Evolutionary conservation across 2,113 vertebrate species (phyloP), one percentile per base, ranked within the genome.

Genomic region (Lepidothrix coronata): DNA sequence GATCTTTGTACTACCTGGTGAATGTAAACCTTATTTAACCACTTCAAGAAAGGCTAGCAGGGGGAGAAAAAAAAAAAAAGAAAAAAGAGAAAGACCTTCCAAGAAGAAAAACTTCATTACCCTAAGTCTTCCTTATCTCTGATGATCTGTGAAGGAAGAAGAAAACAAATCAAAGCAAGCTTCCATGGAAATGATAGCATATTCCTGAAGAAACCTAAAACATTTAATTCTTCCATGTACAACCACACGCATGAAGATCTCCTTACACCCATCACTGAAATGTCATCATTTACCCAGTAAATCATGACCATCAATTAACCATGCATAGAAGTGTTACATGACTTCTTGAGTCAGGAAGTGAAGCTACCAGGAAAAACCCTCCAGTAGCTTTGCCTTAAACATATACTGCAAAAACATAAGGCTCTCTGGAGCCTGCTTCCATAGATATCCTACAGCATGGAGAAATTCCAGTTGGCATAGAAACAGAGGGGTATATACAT

Each of bases 401-500:
- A 77, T 2, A 7, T 72, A 58, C 62, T 55, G 74, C 74, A 83
- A 83, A 92, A 91, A 0, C 77, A 97, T 89, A 95, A 95, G 79
- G 78, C 58, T 95, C 82, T 86, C 63, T 80, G 55, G 41, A 91
- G 55, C 54, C 71, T 86, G 75, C 82, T 93, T 88, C 85, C 7
- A 0, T 37, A 88, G 90, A 94, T 95, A 96, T 78, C 57, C 48
- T 92, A 86, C 80, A 78, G 80, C 25, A 81, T 75, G 90, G 92
- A 93, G 37, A 48, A 71, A 71, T 88, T 91, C 88, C 93, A 97
- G 37, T 41, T 96, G 95, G 90, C 93, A 87, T 22, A 46, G 85
- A 86, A 80, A 80, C 79, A 92, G 54, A 76, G 48, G 65, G 70
- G 48, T 82, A 93, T 78, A 88, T 49, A 33, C 76, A 79, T 90